phyloP scores from a whole-genome alignment of 1,140 invertebrate species.

The Zophobas atratus region DNA sequence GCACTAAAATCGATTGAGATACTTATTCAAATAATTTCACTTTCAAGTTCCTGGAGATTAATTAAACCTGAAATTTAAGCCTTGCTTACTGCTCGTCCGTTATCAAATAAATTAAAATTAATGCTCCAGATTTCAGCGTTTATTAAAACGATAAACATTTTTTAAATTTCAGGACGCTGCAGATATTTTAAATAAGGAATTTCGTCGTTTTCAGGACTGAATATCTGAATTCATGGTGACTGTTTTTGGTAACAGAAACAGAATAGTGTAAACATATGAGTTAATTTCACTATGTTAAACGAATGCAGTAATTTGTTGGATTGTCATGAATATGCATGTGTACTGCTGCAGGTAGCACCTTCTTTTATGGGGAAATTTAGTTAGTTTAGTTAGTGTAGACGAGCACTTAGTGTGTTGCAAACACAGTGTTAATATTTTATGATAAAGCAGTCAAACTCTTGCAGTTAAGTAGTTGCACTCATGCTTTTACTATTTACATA shows the following conservation, averaged over 20 bases:
- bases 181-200: background rate
- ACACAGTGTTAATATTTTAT: slow-evolving; percentile 26
- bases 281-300: background rate
- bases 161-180: slow-evolving; percentile 20
- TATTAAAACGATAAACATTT: slow-evolving; percentile 36
- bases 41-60: slow-evolving; percentile 22
- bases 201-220: background rate
- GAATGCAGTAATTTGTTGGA: background rate
- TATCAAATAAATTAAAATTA: slow-evolving; percentile 35
- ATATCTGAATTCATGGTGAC: too few relatives aligned
- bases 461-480: slow-evolving; percentile 3
- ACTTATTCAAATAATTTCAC: slow-evolving; percentile 17
- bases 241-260: too few relatives aligned
- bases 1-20: slow-evolving; percentile 4
- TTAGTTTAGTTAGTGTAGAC: slow-evolving; percentile 7
- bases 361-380: background rate
- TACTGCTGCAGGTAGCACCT: background rate
- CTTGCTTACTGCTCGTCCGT: slow-evolving; percentile 10
- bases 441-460: slow-evolving; percentile 12
- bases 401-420: slow-evolving; percentile 3
- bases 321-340: slow-evolving; percentile 13
- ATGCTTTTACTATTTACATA: slow-evolving; percentile 11
- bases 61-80: slow-evolving; percentile 39
- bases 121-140: slow-evolving; percentile 24
- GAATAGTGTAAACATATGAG: too few relatives aligned